phyloP scores from a whole-genome alignment of 2,797 vertebrate genomes.

The Amazonetta brasiliensis region DNA sequence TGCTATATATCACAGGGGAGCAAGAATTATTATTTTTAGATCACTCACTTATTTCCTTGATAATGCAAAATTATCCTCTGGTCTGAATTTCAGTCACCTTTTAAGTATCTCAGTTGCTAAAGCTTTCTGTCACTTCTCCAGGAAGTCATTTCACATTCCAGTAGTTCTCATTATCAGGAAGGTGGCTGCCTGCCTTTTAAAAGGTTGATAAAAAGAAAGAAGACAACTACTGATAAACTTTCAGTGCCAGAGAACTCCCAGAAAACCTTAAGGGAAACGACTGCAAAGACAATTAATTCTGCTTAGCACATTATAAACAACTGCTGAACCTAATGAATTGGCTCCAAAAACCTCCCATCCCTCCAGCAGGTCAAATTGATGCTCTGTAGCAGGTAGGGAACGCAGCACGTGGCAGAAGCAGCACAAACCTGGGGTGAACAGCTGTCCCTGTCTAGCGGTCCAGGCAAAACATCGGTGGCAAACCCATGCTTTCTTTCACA shows the following conservation, averaged over 20 bases:
- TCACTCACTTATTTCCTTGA: not conserved
- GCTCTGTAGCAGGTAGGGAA: not conserved
- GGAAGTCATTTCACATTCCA: not conserved
- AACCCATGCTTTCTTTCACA: not conserved
- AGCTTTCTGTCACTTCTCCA: not conserved
- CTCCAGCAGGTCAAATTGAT: not conserved
- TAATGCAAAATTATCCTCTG: not conserved
- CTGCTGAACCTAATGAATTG: not conserved
- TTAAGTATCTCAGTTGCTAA: not conserved
- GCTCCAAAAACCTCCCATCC: not conserved
- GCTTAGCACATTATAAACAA: not conserved
- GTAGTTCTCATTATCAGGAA: not conserved
- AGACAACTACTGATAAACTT: not conserved
- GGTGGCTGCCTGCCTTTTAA: not conserved
- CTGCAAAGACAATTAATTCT: not conserved
- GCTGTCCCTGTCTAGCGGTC: not conserved
- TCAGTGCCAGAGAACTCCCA: not conserved
- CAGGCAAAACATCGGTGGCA: not conserved
- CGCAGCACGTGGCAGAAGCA: not conserved
- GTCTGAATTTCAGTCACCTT: conserved; percentile 1
- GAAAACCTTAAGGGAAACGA: not conserved
- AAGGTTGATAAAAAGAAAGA: not conserved
- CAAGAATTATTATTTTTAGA: conserved; percentile 7
- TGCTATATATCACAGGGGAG: not conserved
- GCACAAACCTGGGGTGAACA: not conserved